Conservation (phyloP, 2,797 vertebrate species). For the Scyliorhinus canicula region DNA sequence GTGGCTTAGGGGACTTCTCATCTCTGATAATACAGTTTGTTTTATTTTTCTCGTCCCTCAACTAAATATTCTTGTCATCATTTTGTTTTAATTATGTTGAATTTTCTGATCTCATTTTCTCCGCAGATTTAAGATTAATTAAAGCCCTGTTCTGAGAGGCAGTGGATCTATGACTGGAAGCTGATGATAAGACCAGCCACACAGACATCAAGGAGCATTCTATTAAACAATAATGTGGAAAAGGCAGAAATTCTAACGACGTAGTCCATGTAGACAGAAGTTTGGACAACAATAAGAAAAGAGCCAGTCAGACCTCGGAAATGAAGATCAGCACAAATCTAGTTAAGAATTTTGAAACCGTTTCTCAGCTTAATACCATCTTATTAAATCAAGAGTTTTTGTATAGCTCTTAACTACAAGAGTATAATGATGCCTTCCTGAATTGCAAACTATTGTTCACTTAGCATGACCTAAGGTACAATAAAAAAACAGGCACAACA, state of each 20-base stretch:
- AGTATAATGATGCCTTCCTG: not conserved
- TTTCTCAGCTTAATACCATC: not conserved
- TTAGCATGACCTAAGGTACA: not conserved
- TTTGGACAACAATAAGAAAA: not conserved
- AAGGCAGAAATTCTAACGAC: not conserved
- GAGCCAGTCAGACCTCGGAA: not conserved
- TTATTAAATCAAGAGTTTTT: not conserved
- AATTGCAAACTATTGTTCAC: not conserved
- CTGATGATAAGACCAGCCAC: not conserved
- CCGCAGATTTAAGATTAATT: slow-evolving; percentile 22
- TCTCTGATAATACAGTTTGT: slow-evolving; percentile 13
- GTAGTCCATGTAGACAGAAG: not conserved
- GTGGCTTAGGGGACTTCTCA: not conserved
- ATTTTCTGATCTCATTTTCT: slow-evolving; percentile 6
- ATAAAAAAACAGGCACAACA: not conserved
- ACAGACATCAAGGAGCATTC: slow-evolving; percentile 19
- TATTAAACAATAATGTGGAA: not conserved
- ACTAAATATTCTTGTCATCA: slow-evolving; percentile 22
- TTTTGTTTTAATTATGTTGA: slow-evolving; percentile 29
- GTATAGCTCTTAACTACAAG: not conserved
- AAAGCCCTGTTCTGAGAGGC: not conserved
- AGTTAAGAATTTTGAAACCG: not conserved
- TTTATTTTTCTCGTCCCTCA: not conserved
- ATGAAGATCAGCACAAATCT: not conserved
- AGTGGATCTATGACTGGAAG: not conserved